Base-by-base conservation (phyloP, 2,888 invertebrate species). In the Eumerus sabulonum region DNA sequence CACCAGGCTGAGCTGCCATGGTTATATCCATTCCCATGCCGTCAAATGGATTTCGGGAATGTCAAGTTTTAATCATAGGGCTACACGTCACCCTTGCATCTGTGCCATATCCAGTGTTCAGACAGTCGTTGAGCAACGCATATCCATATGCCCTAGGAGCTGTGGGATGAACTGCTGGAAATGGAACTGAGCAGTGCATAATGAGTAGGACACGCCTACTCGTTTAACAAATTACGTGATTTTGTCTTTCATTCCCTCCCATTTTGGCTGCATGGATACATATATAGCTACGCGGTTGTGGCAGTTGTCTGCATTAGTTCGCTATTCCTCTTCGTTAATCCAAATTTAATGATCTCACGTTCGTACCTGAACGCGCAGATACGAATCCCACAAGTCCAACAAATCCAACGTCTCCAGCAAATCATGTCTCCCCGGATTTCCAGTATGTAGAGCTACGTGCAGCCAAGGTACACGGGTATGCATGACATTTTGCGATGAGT, bases 141-240 rank as follows among this genome's bases (percentile, higher is more conserved):
- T n/a, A 47, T 11, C 47, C n/a, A 3, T 14, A 11, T 27, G 68
- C 74, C 79, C 74, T 79, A 79, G 79, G 74, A 79, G 59, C 68
- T 56, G 66, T 50, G 7, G 3, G 27, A 4, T n/a, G n/a, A n/a
- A n/a, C n/a, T n/a, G n/a, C n/a, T n/a, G n/a, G n/a, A n/a, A n/a
- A n/a, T 27, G 27, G 27, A 27, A 27, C 7, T 27, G 27, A 27
- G 27, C 3, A 27, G 27, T 7, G 27, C 27, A 45, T 81, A 81
- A 81, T 81, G 81, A 81, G 76, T 44, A 56, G 60, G 81, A 42
- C 62, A 74, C 81, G 81, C 81, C 81, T 67, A 62, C 81, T 81
- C 81, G 81, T 81, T 81, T 71, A 81, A 81, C 81, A 81, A 81
- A 81, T 81, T 81, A 81, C 81, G 70, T 81, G 81, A 76, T 81